These are phyloP conservation scores for Gavialis gangeticus DNA, from an alignment of 2,113 vertebrate species.

Conservation along the genomic window DNA sequence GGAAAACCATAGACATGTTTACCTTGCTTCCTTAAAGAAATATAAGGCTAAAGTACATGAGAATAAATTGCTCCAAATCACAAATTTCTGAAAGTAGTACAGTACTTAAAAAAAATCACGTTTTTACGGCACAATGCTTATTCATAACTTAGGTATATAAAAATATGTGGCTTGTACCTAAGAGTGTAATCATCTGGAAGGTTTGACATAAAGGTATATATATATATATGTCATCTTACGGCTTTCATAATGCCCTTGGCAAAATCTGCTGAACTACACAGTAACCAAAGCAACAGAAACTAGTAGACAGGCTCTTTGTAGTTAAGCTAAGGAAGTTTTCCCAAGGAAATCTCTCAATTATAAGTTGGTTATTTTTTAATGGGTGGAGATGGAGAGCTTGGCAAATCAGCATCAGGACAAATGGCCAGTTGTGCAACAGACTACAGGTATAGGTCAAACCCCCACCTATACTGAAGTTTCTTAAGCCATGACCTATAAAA, in stretches of 20 bases:
- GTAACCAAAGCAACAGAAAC: background rate
- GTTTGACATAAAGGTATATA: background rate
- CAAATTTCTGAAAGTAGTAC: background rate
- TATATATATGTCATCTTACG: background rate
- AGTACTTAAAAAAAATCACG: background rate
- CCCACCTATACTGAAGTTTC: background rate
- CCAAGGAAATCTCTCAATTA: background rate
- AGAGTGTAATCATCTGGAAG: background rate
- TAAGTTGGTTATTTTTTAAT: background rate
- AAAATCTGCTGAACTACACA: background rate
- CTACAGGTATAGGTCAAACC: background rate
- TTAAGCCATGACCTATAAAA: fast-evolving
- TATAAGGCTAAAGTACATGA: background rate
- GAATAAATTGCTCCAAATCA: background rate
- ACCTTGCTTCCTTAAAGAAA: background rate
- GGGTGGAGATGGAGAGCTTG: background rate
- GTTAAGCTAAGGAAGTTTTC: background rate
- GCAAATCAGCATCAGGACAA: background rate
- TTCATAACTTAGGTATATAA: background rate
- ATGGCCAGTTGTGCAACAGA: background rate
- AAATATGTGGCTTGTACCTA: background rate
- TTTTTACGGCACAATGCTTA: background rate
- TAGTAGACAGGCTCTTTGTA: background rate
- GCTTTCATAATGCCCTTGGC: background rate
- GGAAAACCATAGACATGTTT: background rate